Evolutionary conservation across 1,140 invertebrate genomes (phyloP).

Genomic region (Polypedilum vanderplanki): DNA sequence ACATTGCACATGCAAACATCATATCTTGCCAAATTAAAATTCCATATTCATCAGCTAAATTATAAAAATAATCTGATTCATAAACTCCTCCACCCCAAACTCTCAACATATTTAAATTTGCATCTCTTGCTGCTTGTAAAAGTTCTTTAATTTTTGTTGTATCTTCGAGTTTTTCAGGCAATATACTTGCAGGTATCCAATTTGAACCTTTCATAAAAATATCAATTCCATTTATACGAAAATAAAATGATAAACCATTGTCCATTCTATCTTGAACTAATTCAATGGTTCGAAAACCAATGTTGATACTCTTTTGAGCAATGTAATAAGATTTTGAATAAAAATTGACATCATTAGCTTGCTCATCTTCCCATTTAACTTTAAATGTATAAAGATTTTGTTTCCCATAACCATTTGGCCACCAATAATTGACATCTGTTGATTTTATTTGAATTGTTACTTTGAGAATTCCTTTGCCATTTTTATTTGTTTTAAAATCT

Average conservation of each 20-base stretch:
- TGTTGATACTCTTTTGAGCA: constrained; percentile 46
- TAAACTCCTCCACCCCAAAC: constrained; percentile 98
- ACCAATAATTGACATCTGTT: constrained; percentile 65
- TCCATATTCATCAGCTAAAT: constrained; percentile 70
- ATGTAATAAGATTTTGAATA: constrained; percentile 32
- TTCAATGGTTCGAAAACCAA: constrained; percentile 85
- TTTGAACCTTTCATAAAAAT: constrained; percentile 97
- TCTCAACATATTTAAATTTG: constrained; percentile 88
- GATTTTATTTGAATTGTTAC: constrained; percentile 37
- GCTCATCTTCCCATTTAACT: constrained; percentile 45
- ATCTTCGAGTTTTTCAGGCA: constrained; percentile 66
- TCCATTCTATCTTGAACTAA: constrained; percentile 59
- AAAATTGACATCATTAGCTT: constrained; percentile 37
- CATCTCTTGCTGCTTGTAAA: constrained; percentile 63
- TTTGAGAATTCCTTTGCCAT: constrained; percentile 36
- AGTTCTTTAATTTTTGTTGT: constrained; percentile 48
- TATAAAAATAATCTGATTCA: constrained; percentile 87
- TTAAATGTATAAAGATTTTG: constrained; percentile 69
- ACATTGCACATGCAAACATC: constrained; percentile 96
- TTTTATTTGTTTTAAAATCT: background rate
- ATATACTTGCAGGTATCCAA: constrained; percentile 84
- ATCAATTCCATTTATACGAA: constrained; percentile 75
- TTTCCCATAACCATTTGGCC: constrained; percentile 91
- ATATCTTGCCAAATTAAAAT: constrained; percentile 91
- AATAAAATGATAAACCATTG: constrained; percentile 76